Base-by-base conservation (phyloP, 2,888 invertebrate species). In the Oscheius sp. region DNA sequence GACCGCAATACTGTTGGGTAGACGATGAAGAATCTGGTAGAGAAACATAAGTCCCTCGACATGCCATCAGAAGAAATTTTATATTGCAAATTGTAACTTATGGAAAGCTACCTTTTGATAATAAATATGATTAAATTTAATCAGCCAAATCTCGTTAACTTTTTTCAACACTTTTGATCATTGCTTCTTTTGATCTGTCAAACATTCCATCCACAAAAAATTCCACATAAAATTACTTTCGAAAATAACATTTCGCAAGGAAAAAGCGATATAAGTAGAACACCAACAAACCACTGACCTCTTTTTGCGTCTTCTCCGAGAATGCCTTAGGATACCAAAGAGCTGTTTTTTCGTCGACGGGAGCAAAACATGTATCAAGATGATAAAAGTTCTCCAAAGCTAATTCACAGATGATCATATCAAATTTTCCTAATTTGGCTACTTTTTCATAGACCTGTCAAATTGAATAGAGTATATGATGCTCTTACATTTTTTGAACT, bases 331-430 rank as follows among this genome's bases (percentile, higher is more conserved):
- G 84, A 72, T 84, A 84, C 73, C 80, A 83, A 6, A 85, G 68
- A 12, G 84, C 80, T 26, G 82, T 72, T 5, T 74, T 75, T 49
- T 72, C 80, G 65, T 81, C 81, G 3, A 85, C 76, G 2, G 85
- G 86, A 24, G 81, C 80, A 57, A 85, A 84, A 56, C 85, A 85
- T 1, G 85, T 85, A 67, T 85, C 85, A 69, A 85, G 62, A 69
- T 85, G 85, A 67, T 86, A 85, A 69, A 86, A 85, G 14, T 78
- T 76, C 6, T 80, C 81, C 24, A 77, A 62, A 26, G 73, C 66
- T 63, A 86, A 73, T 32, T 86, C 82, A 68, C 82, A 84, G 20
- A 75, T 70, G 1, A 85, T 80, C 6, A 72, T 78, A 32, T 85
- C 81, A 56, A 85, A 84, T 12, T 71, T 33, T 14, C 85, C 85